phyloP scores from a whole-genome alignment of 2,888 invertebrate species.

The Ganaspis brasiliensis region DNA sequence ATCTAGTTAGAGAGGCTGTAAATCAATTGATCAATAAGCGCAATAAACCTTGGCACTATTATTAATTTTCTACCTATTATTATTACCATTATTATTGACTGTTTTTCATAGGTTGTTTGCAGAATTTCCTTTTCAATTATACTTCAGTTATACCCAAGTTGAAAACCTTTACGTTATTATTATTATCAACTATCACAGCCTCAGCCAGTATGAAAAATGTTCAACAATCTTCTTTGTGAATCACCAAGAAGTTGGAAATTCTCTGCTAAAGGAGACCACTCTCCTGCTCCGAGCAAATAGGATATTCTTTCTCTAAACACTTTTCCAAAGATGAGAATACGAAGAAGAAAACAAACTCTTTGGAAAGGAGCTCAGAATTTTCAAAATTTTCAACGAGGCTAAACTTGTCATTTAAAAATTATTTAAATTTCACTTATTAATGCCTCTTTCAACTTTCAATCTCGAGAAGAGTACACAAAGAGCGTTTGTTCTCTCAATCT shows the following conservation, averaged over 20 bases:
- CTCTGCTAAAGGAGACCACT: too few relatives aligned
- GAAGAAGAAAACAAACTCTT: too few relatives aligned
- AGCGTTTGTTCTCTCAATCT: slow-evolving; percentile 32
- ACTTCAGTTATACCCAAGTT: slow-evolving; percentile 3
- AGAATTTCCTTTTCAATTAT: slow-evolving; percentile 34
- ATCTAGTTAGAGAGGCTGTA: slow-evolving; percentile 29
- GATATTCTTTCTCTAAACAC: too few relatives aligned
- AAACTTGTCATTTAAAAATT: slow-evolving; percentile 6
- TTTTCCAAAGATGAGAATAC: too few relatives aligned
- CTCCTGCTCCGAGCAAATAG: too few relatives aligned
- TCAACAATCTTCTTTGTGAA: too few relatives aligned
- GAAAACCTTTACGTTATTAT: too few relatives aligned
- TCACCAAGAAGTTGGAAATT: too few relatives aligned
- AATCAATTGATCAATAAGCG: slow-evolving; percentile 35
- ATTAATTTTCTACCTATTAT: slow-evolving; percentile 23
- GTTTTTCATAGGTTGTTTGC: neutral
- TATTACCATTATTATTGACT: slow-evolving; percentile 4
- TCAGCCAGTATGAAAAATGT: too few relatives aligned
- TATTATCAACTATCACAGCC: too few relatives aligned
- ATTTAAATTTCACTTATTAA: slow-evolving; percentile 41
- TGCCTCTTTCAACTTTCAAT: slow-evolving; percentile 15
- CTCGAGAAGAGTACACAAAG: slow-evolving; percentile 30
- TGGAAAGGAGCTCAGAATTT: too few relatives aligned
- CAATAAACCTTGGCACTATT: slow-evolving; percentile 41
- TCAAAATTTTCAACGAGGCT: too few relatives aligned